A percentile compares a stretch with the other conserved stretches of the same genome.
Evolutionary conservation across 2,888 invertebrate species (phyloP).

Genomic region (Chrysodeixis includens): DNA sequence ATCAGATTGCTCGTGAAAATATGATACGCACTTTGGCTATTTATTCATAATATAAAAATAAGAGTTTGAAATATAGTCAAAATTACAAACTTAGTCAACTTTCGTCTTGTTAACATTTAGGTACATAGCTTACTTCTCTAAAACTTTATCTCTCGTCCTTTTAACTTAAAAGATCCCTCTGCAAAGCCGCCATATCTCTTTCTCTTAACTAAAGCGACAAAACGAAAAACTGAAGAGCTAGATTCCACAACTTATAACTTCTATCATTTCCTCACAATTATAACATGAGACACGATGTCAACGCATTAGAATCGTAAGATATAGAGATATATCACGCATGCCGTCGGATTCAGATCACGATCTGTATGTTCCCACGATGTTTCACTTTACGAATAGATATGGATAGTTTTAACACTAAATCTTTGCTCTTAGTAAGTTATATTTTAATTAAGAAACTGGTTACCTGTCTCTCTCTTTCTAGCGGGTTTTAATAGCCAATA

Average conservation of each 20-base stretch:
- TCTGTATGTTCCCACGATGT: slow-evolving; percentile 48
- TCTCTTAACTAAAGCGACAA: too few species aligned
- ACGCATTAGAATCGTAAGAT: slow-evolving; percentile 18
- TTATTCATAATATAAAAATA: too few species aligned
- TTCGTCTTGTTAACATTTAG: too few species aligned
- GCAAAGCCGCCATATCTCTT: too few species aligned
- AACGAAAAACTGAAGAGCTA: neutral
- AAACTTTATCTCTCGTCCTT: too few species aligned
- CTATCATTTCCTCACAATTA: slow-evolving; percentile 8
- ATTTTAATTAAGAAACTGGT: neutral
- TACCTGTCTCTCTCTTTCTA: neutral
- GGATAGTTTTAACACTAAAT: slow-evolving; percentile 28
- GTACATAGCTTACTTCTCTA: too few species aligned
- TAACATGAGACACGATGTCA: neutral
- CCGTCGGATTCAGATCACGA: slow-evolving; percentile 54
- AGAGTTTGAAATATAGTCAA: too few species aligned
- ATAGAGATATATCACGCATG: slow-evolving; percentile 44
- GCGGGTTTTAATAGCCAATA: neutral
- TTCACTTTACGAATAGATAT: slow-evolving; percentile 31
- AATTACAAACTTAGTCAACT: too few species aligned
- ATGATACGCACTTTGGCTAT: too few species aligned
- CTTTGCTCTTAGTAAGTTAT: neutral
- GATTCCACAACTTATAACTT: neutral
- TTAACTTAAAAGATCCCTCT: too few species aligned
- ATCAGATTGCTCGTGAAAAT: too few species aligned